Percentiles rank a stretch among this genome's conserved stretches.
Evolutionary conservation across 2,888 invertebrate genomes (phyloP).

Genomic region (Julus scanicus): DNA sequence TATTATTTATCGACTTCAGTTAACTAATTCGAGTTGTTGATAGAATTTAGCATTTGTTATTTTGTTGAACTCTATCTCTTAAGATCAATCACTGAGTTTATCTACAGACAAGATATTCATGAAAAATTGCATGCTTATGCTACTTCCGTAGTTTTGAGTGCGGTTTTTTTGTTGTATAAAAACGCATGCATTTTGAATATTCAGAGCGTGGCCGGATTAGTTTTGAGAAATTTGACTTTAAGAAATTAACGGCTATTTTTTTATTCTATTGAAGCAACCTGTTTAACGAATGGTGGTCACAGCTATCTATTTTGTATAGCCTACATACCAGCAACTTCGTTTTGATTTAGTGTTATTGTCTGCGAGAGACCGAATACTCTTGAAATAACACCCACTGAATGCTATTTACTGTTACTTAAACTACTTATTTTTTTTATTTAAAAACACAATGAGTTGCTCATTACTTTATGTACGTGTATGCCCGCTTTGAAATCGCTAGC

Average conservation of each 20-base stretch:
- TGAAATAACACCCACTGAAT: not conserved
- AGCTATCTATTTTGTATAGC: not conserved
- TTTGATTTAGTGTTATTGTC: conserved; percentile 6
- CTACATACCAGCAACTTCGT: not conserved
- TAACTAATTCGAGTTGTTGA: too few species aligned
- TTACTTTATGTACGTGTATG: not conserved
- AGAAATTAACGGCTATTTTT: not conserved
- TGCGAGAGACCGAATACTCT: not conserved
- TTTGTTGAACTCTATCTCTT: not conserved
- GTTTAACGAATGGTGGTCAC: not conserved
- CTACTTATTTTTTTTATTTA: not conserved
- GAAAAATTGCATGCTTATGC: not conserved
- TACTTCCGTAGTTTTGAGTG: not conserved
- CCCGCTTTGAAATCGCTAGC: not conserved
- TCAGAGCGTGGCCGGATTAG: conserved; percentile 43
- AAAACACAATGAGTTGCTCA: not conserved
- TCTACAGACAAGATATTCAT: not conserved
- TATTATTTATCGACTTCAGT: too few species aligned
- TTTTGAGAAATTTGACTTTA: conserved; percentile 17
- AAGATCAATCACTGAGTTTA: not conserved
- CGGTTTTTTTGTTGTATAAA: not conserved
- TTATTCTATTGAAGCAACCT: conserved; percentile 28
- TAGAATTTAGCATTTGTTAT: not conserved
- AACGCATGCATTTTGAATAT: conserved; percentile 12
- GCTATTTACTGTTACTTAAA: not conserved